Percentiles rank a stretch among this genome's conserved stretches.
Evolutionary conservation across 2,888 invertebrate species (phyloP).

Genomic region (Lutraria lutraria): DNA sequence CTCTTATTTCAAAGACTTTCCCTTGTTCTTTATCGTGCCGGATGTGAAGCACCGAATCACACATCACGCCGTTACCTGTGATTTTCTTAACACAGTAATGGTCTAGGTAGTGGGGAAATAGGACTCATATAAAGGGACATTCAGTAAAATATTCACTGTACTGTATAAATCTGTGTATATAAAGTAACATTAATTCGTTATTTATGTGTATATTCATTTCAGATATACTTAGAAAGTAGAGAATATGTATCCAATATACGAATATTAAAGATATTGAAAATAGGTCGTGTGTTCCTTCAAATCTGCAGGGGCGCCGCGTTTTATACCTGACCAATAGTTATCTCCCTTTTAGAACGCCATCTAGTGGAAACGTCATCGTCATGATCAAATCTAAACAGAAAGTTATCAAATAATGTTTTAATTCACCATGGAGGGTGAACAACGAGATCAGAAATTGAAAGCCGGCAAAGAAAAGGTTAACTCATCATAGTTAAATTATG

Average conservation of each 20-base stretch:
- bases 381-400: conserved; percentile 34
- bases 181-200: no score
- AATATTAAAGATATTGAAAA: background rate
- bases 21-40: no score
- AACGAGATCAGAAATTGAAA: conserved; percentile 77
- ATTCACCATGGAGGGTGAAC: conserved; percentile 72
- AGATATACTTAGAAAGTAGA: background rate
- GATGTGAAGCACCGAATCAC: no score
- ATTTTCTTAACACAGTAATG: no score
- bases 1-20: no score
- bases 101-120: no score
- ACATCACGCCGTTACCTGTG: no score
- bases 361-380: conserved; percentile 58
- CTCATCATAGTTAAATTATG: no score
- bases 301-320: background rate
- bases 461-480: conserved; percentile 80
- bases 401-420: conserved; percentile 24
- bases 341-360: conserved; percentile 3
- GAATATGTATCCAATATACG: background rate
- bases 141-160: no score
- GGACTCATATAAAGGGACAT: no score
- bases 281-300: background rate
- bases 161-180: no score
- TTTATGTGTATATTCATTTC: no score
- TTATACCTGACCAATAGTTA: background rate